Evolutionary conservation across 2,888 invertebrate species (phyloP), one percentile per base, ranked within the genome.

Genomic region (Hirtodrosophila confusa): DNA sequence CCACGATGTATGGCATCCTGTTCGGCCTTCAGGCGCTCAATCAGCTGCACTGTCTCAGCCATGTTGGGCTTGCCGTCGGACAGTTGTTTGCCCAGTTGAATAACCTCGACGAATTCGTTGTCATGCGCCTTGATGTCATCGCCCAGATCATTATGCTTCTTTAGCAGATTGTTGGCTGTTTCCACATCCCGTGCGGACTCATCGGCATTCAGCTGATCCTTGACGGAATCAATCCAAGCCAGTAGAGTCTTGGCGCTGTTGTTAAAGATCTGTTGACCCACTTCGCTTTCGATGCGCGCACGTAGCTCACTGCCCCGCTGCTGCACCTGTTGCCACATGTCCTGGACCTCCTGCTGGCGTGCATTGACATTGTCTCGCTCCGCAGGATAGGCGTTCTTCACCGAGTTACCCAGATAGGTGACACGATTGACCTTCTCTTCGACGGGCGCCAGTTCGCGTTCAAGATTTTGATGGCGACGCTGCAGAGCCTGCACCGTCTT

Each of bases 381-480:
- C 60, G 95, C 95, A 0, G 99, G 99, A 92, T 99, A 99, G 2
- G 98, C 95, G 24, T 95, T 95, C 89, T 97, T 97, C 0, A 98
- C 98, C 93, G 95, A 95, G 89, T 97, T 96, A 0, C 98, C 99
- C 56, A 99, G 91, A 71, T 97, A 93, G 80, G 95, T 95, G 40
- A 99, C 96, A 49, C 97, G 94, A 69, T 95, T 95, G 57, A 98
- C 97, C 91, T 99, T 98, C 88, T 99, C 98, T 89, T 97, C 95
- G 3, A 99, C 94, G 0, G 99, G 99, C 12, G 98, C 97, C 68
- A 99, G 92, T 91, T 99, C 99, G 27, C 99, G 92, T 92, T 99
- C 98, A 49, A 99, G 92, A 91, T 98, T 96, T 82, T 97, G 97
- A 91, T 98, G 98, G 11, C 97, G 93, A 9, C 98, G 93, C 92